Conservation (phyloP, 2,888 invertebrate species). For the Drosophila tripunctata region DNA sequence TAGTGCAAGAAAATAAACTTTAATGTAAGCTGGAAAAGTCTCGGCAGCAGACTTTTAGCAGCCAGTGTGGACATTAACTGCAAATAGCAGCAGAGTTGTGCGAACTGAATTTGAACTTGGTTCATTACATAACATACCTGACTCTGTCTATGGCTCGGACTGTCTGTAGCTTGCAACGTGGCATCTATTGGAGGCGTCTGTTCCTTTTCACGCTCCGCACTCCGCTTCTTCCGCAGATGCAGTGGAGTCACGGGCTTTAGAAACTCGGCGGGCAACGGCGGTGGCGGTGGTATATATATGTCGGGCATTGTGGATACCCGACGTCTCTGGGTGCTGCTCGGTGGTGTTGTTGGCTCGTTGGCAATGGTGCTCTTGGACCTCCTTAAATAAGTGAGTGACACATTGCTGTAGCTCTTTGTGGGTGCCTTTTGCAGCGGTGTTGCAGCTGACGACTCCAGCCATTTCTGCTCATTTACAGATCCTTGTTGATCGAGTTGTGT, state of each 20-base stretch:
- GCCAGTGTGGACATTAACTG: neutral
- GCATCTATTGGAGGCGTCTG: constrained; percentile 3
- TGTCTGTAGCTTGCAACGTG: constrained; percentile 27
- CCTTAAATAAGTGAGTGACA: constrained; percentile 64
- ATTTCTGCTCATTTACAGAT: constrained; percentile 14
- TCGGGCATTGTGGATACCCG: constrained; percentile 70
- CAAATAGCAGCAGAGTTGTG: neutral
- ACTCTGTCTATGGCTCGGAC: constrained; percentile 41
- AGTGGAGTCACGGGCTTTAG: constrained; percentile 63
- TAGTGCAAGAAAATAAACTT: neutral
- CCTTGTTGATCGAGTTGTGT: constrained; percentile 40
- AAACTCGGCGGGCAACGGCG: constrained; percentile 68
- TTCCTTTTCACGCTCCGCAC: constrained; percentile 29
- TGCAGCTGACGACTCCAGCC: constrained; percentile 16
- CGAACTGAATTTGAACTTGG: neutral
- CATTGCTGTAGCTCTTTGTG: constrained; percentile 59
- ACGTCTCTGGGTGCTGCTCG: constrained; percentile 48
- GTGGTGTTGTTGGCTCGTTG: constrained; percentile 14
- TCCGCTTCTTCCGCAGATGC: constrained; percentile 65
- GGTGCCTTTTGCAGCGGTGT: constrained; percentile 13
- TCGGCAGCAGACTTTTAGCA: neutral
- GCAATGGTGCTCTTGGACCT: constrained; percentile 56
- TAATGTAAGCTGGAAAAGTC: neutral
- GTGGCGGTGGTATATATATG: constrained; percentile 76
- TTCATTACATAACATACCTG: constrained; percentile 69